Evolutionary conservation across 2,113 vertebrate species (phyloP), one percentile per base, ranked within the genome.

Genomic region (Embiotoca jacksoni): DNA sequence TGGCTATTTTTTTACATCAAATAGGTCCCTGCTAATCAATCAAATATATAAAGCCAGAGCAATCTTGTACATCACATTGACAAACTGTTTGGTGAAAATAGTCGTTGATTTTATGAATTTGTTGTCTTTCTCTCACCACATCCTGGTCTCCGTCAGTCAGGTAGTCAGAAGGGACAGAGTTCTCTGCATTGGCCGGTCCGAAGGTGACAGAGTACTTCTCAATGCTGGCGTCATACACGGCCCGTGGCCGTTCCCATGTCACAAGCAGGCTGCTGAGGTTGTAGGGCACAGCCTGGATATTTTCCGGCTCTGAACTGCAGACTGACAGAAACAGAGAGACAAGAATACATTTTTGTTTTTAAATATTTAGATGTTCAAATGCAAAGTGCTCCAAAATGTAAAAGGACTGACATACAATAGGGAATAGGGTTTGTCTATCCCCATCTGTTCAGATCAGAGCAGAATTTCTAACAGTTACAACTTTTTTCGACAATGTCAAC

Each of bases 101-200:
- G 23, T 23, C 1, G 5, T 53, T n/a, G 7, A 16, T 2, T 4
- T 9, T 46, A n/a, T 53, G 11, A 56, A 36, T 9, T 39, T 10
- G 35, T 65, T 3, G 49, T 36, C n/a, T 11, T 23, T 41, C 73
- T 80, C 94, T 97, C 95, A 99, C 98, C 97, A 98, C 95, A 88
- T 99, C 98, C 92, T 99, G 98, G 94, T 99, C 98, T 86, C 97
- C 98, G 63, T 99, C 98, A 6, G 98, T 99, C 92, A 98, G 93
- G 94, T 97, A 97, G 57, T 85, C 66, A 0, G 96, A 91, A 4
- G 93, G 94, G 46, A 92, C 93, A 60, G 94, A 82, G 82, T 95
- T 92, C 53, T 94, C 93, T 64, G 89, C 91, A 16, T 94, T 92
- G 71, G 95, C 61, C 11, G 92, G 94, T 59, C 93, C 91, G 91